These are phyloP conservation scores for Callospermophilus lateralis DNA, from an alignment of 2,113 vertebrate species.

Conservation along the genomic window DNA sequence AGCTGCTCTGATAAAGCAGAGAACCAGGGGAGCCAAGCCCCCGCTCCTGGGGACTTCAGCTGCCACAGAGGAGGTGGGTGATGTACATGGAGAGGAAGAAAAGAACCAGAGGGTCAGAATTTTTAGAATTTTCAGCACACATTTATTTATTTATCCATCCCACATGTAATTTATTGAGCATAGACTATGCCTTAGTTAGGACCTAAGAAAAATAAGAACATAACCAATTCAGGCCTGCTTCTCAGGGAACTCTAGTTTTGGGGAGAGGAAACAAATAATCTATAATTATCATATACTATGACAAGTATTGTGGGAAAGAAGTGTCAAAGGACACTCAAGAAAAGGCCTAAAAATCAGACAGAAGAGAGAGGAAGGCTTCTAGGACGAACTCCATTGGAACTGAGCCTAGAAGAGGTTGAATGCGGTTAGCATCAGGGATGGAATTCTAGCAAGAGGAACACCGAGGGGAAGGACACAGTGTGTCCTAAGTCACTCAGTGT, in stretches of 20 bases:
- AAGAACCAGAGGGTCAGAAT: too few species aligned
- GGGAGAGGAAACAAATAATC: background rate
- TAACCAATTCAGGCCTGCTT: background rate
- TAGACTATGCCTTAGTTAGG: background rate
- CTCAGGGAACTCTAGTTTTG: background rate
- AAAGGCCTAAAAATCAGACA: background rate
- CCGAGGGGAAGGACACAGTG: background rate
- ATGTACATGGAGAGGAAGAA: too few species aligned
- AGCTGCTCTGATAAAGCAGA: too few species aligned
- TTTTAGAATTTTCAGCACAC: background rate
- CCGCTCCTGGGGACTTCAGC: too few species aligned
- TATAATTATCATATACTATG: background rate
- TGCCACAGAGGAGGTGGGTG: too few species aligned
- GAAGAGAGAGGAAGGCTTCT: background rate
- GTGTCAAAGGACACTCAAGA: background rate
- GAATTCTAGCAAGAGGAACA: background rate
- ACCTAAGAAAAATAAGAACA: background rate
- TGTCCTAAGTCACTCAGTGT: background rate
- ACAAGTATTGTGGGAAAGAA: background rate
- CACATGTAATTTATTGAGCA: background rate
- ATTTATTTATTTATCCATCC: background rate
- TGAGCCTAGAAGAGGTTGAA: background rate
- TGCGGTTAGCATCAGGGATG: background rate
- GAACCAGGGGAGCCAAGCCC: too few species aligned
- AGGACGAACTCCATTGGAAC: background rate